These are phyloP conservation scores for Dipodomys spectabilis DNA, from an alignment of 2,113 vertebrate species.

Conservation along the genomic window DNA sequence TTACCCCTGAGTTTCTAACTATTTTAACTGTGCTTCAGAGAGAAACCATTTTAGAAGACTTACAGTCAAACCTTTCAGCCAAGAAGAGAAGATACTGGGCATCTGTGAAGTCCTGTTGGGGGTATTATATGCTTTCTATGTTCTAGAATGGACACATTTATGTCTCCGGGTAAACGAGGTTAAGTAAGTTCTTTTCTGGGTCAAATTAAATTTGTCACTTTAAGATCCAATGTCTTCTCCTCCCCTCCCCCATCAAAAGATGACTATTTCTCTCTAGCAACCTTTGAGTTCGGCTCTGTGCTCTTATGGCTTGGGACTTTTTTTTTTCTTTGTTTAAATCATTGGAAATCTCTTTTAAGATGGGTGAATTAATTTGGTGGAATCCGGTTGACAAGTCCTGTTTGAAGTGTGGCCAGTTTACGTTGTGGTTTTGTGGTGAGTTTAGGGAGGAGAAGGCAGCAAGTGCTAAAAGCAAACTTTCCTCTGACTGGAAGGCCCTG, in stretches of 20 bases:
- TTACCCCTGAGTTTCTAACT: too few relatives aligned
- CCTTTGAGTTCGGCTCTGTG: slow-evolving; percentile 73
- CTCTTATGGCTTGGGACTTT: slow-evolving; percentile 74
- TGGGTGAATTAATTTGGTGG: slow-evolving; percentile 83
- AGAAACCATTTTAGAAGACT: too few relatives aligned
- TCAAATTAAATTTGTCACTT: slow-evolving; percentile 35
- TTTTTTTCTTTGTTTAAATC: slow-evolving; percentile 81
- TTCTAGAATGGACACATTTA: slow-evolving; percentile 20
- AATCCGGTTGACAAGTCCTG: slow-evolving; percentile 85
- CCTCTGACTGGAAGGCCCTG: slow-evolving; percentile 77
- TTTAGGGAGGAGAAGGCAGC: slow-evolving; percentile 83
- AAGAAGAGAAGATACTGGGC: too few relatives aligned
- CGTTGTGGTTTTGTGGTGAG: slow-evolving; percentile 88
- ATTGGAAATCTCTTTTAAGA: slow-evolving; percentile 83
- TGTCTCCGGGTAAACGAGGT: neutral
- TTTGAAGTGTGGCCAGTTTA: slow-evolving; percentile 79
- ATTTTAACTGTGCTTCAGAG: too few relatives aligned
- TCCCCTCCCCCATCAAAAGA: slow-evolving; percentile 58
- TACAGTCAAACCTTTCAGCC: too few relatives aligned
- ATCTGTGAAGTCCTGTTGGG: neutral
- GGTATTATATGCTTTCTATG: neutral
- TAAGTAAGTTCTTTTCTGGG: neutral
- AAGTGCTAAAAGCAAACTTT: slow-evolving; percentile 83
- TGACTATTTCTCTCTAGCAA: slow-evolving; percentile 81
- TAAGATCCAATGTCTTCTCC: slow-evolving; percentile 39